These are phyloP conservation scores for Zaprionus obscuricornis DNA, from an alignment of 2,888 invertebrate species.

Conservation along the genomic window DNA sequence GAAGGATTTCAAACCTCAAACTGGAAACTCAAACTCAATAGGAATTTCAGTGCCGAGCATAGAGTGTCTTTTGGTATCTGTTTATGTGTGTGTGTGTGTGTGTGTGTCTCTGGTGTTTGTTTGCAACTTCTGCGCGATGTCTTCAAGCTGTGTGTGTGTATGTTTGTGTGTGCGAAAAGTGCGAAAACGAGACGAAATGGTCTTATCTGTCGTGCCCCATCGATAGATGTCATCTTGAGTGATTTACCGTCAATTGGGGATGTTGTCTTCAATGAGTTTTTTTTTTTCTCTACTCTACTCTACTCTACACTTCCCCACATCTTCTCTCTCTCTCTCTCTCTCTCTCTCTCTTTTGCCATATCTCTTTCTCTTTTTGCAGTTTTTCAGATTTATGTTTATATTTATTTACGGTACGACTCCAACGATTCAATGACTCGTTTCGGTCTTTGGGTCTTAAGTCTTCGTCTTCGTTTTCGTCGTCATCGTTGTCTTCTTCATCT, in stretches of 20 bases:
- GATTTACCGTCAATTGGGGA: conserved; percentile 82
- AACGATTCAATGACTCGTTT: neutral
- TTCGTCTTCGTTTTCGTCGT: conserved; percentile 3
- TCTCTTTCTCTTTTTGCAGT: neutral
- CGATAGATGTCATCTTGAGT: conserved; percentile 82
- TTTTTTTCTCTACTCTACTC: conserved; percentile 12
- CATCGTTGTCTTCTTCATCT: neutral
- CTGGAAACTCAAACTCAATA: neutral
- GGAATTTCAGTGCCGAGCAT: conserved; percentile 24
- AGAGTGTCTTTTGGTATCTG: conserved; percentile 11
- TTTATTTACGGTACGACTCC: conserved; percentile 71
- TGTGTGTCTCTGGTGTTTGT: conserved; percentile 25
- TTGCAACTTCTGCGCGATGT: conserved; percentile 37
- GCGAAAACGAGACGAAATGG: conserved; percentile 79
- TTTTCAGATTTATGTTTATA: conserved; percentile 73
- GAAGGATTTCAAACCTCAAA: no score
- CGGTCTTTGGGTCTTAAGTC: conserved; percentile 39
- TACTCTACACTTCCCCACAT: conserved; percentile 7
- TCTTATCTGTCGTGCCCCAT: conserved; percentile 78
- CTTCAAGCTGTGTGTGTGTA: conserved; percentile 52
- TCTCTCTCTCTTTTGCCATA: neutral
- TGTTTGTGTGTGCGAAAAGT: conserved; percentile 78
- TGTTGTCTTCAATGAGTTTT: conserved; percentile 74
- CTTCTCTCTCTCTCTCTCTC: neutral
- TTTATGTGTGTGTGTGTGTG: conserved; percentile 17